Base-by-base conservation (phyloP, 2,888 invertebrate genomes). In the Meghimatium bilineatum region DNA sequence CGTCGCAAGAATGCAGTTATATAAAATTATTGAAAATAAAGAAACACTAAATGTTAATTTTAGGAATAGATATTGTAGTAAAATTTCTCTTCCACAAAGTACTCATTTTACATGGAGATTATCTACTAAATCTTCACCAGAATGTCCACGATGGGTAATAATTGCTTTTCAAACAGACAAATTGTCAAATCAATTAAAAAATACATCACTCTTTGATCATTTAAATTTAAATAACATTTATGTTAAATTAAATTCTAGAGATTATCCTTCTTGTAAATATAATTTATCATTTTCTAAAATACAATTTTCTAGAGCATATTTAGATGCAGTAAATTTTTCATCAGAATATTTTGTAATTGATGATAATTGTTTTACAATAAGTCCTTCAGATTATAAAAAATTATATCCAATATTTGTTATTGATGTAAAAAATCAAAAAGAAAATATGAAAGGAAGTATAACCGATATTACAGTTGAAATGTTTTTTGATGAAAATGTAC, bases 111-210 rank as follows among this genome's bases (percentile, higher is more conserved):
- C 79, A 1, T 79, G 79, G 79, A 67, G 44, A 52, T 49, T 67
- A 49, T 34, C 67, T 78, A 6, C 36, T 78, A 78, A 63, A 44
- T 6, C 49, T 49, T 67, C 79, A 36, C 49, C 79, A 67, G 79
- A 79, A 79, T n/a, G 38, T 17, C 79, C 79, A 32, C 44, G 79
- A 67, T 79, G 63, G 56, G 32, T 79, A 14, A 69, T 79, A 67
- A 44, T 79, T 49, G 79, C 49, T 49, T 79, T 79, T 66, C 79
- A 79, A 67, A 79, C 69, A 67, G n/a, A 14, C 63, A 79, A 79
- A 69, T 23, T 3, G n/a, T 12, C 67, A 26, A 32, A 79, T 79
- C 79, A 79, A 79, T 20, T 6, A 23, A 66, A 67, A 67, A 79
- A 79, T 44, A 23, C 78, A 67, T 78, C 78, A 32, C 38, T 36